Conservation (phyloP, 2,113 vertebrate species). For the Terrapene triunguis region DNA sequence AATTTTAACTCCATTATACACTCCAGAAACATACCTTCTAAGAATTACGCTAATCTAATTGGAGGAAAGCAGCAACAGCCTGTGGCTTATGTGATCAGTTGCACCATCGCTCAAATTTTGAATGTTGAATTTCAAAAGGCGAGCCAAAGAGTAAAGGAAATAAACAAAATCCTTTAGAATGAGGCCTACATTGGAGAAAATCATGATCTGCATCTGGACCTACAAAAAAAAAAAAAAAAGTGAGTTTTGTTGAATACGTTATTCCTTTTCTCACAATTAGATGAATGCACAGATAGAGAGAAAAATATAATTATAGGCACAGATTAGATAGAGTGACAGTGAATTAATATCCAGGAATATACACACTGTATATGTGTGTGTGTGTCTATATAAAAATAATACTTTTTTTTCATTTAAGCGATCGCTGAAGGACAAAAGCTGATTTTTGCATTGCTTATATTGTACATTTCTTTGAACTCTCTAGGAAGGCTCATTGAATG, state of each 20-base stretch:
- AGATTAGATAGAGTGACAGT: neutral
- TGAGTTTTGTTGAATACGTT: neutral
- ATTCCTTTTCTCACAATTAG: neutral
- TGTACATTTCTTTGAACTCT: neutral
- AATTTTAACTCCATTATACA: conserved; percentile 17
- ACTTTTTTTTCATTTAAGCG: neutral
- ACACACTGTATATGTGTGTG: neutral
- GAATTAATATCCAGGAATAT: neutral
- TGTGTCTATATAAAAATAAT: too few species aligned
- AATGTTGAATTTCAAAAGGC: neutral
- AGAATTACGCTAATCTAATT: conserved; percentile 51
- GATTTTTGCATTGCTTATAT: neutral
- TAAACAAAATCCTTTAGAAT: neutral
- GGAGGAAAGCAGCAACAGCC: conserved; percentile 40
- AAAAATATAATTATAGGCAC: neutral
- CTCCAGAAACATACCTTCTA: conserved; percentile 29
- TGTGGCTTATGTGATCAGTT: neutral
- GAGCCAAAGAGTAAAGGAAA: conserved; percentile 16
- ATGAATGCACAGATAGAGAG: neutral
- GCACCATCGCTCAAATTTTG: conserved; percentile 36
- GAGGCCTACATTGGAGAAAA: neutral
- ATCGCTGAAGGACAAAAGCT: neutral
- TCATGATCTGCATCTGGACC: neutral
- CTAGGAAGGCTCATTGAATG: neutral
- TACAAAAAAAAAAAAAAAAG: neutral